Conservation (phyloP, 2,113 vertebrate genomes). For the Tetrao urogallus region DNA sequence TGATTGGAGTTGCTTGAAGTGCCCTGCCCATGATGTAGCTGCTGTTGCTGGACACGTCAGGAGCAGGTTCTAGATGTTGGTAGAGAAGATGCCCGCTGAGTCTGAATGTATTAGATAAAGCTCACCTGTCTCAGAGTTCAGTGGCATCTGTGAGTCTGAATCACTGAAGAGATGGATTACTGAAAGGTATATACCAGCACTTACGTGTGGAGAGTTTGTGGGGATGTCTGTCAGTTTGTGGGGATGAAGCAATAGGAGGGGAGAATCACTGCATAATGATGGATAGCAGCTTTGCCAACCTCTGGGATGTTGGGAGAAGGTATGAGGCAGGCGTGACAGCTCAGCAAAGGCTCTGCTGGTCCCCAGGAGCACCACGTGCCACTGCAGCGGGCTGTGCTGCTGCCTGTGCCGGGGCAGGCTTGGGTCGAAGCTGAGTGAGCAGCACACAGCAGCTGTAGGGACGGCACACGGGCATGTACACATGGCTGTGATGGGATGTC, state of each 20-base stretch:
- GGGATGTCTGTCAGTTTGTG: background rate
- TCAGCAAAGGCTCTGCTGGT: background rate
- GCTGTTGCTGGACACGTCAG: background rate
- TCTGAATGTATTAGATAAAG: slow-evolving; percentile 4
- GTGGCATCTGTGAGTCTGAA: background rate
- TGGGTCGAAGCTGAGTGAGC: background rate
- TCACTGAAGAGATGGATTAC: background rate
- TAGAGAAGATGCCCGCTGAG: background rate
- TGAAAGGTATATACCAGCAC: background rate
- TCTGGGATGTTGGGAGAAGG: background rate
- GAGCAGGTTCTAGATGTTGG: background rate
- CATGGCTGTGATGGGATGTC: background rate
- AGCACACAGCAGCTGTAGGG: accelerated
- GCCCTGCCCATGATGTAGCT: background rate
- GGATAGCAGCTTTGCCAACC: background rate
- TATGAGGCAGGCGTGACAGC: background rate
- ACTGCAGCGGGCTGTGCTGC: accelerated
- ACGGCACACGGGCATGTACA: background rate
- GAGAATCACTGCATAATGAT: background rate
- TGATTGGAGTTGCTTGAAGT: background rate
- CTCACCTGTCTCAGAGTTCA: background rate
- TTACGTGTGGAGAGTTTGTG: background rate
- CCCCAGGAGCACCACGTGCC: background rate
- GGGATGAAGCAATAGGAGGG: background rate
- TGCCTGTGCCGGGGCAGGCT: accelerated